Evolutionary conservation across 1,140 invertebrate species (phyloP).

Genomic region (Holotrichia oblita): DNA sequence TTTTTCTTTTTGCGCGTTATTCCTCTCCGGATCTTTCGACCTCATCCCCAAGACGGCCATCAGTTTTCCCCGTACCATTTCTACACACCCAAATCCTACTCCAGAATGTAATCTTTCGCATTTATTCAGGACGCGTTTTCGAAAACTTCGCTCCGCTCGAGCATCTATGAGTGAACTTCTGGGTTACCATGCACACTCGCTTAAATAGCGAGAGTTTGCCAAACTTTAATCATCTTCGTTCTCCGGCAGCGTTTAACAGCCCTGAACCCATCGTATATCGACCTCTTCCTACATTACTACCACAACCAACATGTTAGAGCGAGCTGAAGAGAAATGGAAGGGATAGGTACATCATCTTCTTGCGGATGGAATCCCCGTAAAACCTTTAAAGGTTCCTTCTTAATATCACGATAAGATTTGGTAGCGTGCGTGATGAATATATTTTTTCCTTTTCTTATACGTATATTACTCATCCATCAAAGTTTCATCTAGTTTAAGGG

Average conservation of each 20-base stretch:
- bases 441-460: no score
- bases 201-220: slow-evolving; percentile 21
- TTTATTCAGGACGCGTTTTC: slow-evolving; percentile 34
- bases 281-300: slow-evolving; percentile 17
- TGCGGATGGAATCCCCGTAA: no score
- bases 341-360: no score
- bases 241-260: neutral
- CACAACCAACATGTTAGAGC: neutral
- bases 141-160: slow-evolving; percentile 18
- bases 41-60: slow-evolving; percentile 12
- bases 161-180: slow-evolving; percentile 24
- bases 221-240: slow-evolving; percentile 28
- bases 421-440: no score
- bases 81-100: neutral
- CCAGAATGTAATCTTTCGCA: slow-evolving; percentile 29
- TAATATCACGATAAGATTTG: no score
- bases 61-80: neutral
- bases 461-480: no score
- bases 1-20: neutral
- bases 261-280: slow-evolving; percentile 13
- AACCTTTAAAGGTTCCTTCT: no score
- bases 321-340: no score
- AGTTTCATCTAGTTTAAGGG: no score
- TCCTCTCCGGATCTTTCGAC: neutral
- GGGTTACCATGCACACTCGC: slow-evolving; percentile 6